A percentile compares a stretch with the other conserved stretches of the same genome.
Conservation (phyloP, 2,888 invertebrate genomes). For the Epirrhoe alternata region DNA sequence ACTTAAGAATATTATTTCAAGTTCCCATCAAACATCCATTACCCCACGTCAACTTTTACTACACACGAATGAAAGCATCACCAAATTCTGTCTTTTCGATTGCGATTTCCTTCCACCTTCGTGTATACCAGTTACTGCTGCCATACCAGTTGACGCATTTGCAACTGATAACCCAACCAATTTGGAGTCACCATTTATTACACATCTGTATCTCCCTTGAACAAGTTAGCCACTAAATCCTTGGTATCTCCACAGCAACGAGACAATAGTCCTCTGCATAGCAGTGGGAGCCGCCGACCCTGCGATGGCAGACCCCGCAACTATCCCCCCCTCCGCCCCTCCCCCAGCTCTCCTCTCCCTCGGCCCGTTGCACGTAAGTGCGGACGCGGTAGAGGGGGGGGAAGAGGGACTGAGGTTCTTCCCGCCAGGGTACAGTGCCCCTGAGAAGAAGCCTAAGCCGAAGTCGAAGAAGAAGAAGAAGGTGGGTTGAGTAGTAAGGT, state of each 20-base stretch:
- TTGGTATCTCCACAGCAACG: constrained; percentile 86
- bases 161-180: no score
- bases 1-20: no score
- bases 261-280: constrained; percentile 89
- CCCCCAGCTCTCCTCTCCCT: constrained; percentile 87
- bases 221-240: no score
- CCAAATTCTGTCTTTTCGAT: no score
- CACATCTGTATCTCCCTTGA: no score
- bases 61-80: no score
- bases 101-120: no score
- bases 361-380: constrained; percentile 89
- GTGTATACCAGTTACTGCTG: no score
- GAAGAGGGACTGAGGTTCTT: constrained; percentile 88
- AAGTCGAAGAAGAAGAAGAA: constrained; percentile 85
- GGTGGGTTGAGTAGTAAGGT: constrained; percentile 54
- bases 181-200: no score
- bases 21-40: no score
- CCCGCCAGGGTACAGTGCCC: constrained; percentile 86
- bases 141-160: no score
- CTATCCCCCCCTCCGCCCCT: constrained; percentile 87
- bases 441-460: constrained; percentile 73
- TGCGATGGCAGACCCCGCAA: constrained; percentile 85
- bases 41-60: no score
- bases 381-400: constrained; percentile 86
- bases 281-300: constrained; percentile 87